phyloP scores from a whole-genome alignment of 2,888 invertebrate species.

The Drosophila mettleri region DNA sequence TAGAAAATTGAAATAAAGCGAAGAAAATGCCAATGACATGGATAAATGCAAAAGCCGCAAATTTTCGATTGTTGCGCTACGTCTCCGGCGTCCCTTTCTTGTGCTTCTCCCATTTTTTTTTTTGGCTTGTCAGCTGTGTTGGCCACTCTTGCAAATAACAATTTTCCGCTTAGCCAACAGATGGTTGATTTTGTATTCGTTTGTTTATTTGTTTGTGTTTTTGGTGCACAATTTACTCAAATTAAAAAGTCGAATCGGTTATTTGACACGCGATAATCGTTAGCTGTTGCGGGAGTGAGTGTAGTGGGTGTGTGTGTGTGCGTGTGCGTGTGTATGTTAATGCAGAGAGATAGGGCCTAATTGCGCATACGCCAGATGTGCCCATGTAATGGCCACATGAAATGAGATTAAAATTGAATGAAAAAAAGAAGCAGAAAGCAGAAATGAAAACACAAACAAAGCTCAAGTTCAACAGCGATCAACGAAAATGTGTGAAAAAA shows the following conservation, averaged over 20 bases:
- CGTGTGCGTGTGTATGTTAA: conserved; percentile 11
- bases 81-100: background rate
- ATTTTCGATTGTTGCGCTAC: conserved; percentile 66
- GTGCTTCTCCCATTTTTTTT: background rate
- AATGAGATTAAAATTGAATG: conserved; percentile 47
- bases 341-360: conserved; percentile 32
- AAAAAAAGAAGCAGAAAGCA: conserved; percentile 10
- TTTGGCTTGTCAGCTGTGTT: conserved; percentile 9
- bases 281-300: conserved; percentile 34
- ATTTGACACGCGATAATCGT: conserved; percentile 73
- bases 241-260: conserved; percentile 73
- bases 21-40: conserved; percentile 76
- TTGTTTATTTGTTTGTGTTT: conserved; percentile 2
- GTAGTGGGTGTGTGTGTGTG: conserved; percentile 16
- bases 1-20: conserved; percentile 75
- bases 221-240: conserved; percentile 63
- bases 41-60: conserved; percentile 77
- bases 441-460: conserved; percentile 15
- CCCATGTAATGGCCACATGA: conserved; percentile 24
- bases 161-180: conserved; percentile 43
- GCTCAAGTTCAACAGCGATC: conserved; percentile 30
- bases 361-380: conserved; percentile 76
- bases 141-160: conserved; percentile 46
- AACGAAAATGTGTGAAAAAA: conserved; percentile 70
- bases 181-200: conserved; percentile 31